Base-by-base conservation (phyloP, 2,113 vertebrate genomes). In the Abramis brama region DNA sequence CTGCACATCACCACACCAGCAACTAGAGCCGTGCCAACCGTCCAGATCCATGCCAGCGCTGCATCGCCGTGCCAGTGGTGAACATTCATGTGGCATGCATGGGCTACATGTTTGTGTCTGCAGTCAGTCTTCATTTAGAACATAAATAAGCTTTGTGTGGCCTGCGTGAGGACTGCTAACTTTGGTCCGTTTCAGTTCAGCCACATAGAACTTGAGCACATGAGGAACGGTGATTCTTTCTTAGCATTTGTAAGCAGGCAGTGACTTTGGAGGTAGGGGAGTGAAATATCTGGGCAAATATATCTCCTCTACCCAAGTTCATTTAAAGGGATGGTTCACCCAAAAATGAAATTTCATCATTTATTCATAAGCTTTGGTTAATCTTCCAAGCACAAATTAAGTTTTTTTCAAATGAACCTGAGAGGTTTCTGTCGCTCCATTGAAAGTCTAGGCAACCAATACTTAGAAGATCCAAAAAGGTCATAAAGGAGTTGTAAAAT, bases 91-190 rank as follows among this genome's bases (percentile, higher is more conserved):
- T 93, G 92, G 78, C 68, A 50, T 79, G 78, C 21, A 83, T 85
- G 78, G 55, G 83, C 77, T 77, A 57, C n/a, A 60, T 77, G 55
- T 85, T 88, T 87, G 80, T 87, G 86, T 74, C 86, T 89, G 84
- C 89, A 92, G 92, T 94, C 90, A 89, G 89, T 93, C 91, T 92
- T 94, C 91, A 92, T 93, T 94, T 91, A 84, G 82, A 91, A 92
- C 86, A 91, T 92, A 92, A 94, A 94, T 88, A 92, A 86, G 21
- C 87, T 78, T 83, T 82, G 77, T 45, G 10, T 59, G 78, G 68
- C 82, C 89, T 92, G 91, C 92, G 92, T 91, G 85, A 90, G 91
- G 91, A 93, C 91, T 92, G 87, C 87, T 80, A 86, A 77, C 83
- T 83, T 91, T 92, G 76, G 84, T 85, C 57, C 50, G 57, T 30